phyloP scores from a whole-genome alignment of 2,113 vertebrate genomes.

The Madoqua kirkii region DNA sequence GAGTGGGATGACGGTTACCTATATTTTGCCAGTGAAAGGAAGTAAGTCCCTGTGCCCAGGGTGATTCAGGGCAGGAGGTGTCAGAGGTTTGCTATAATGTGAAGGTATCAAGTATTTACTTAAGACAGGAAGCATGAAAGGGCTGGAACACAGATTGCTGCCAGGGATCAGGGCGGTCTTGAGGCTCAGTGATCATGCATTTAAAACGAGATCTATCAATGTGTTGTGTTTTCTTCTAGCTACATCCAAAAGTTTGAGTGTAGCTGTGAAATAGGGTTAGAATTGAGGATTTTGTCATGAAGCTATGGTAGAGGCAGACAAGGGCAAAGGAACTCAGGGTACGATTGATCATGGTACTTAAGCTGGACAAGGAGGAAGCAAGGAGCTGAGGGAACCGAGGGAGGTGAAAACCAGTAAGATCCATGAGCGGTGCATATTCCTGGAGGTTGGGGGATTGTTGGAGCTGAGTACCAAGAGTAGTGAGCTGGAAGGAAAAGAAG shows the following conservation, averaged over 20 bases:
- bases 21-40: neutral
- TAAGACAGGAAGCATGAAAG: neutral
- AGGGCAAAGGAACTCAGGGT: neutral
- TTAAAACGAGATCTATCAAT: neutral
- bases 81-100: neutral
- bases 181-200: neutral
- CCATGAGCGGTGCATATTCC: accelerated
- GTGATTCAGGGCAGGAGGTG: neutral
- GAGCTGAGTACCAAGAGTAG: neutral
- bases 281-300: neutral
- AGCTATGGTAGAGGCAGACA: neutral
- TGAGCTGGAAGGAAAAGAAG: neutral
- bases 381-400: neutral
- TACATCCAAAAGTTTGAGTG: no score
- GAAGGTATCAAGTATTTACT: neutral
- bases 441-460: neutral
- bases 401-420: neutral
- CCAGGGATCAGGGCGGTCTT: no score
- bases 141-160: neutral
- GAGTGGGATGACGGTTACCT: neutral
- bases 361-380: neutral
- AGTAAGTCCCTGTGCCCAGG: neutral
- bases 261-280: neutral
- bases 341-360: accelerated
- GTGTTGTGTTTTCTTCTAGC: neutral